Conservation (phyloP, 2,113 vertebrate species). For the Odocoileus hemionus region DNA sequence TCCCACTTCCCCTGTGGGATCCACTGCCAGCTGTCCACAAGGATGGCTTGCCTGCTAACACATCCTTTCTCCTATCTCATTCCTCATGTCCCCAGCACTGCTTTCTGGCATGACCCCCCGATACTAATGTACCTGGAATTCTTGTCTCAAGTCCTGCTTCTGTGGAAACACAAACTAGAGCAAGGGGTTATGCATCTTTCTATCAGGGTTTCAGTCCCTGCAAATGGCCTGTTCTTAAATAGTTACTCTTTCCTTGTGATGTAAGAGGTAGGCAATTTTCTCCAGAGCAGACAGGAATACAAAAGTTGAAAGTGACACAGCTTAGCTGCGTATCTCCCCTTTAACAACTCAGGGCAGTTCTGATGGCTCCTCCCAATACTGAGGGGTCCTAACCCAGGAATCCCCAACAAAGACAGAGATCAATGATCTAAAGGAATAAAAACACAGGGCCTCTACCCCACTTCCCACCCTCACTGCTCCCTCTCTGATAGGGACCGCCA, state of each 20-base stretch:
- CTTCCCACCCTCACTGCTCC: neutral
- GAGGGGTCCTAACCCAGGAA: neutral
- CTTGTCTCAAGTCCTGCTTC: neutral
- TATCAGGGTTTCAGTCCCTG: neutral
- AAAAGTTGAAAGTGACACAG: neutral
- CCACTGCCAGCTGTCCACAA: too few species aligned
- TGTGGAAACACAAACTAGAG: neutral
- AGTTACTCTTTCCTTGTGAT: neutral
- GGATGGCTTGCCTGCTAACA: neutral
- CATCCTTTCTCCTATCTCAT: neutral
- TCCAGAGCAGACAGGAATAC: neutral
- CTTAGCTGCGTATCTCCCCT: neutral
- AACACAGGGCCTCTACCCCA: rapidly evolving
- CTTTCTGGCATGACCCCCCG: neutral
- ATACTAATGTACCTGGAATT: neutral
- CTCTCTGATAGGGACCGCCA: rapidly evolving
- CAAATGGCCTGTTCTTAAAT: neutral
- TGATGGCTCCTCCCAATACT: neutral
- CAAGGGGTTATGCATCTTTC: neutral
- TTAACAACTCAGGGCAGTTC: neutral
- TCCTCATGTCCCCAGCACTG: neutral
- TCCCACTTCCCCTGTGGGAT: neutral
- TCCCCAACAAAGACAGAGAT: neutral
- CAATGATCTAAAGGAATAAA: neutral
- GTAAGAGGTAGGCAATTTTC: neutral